phyloP scores from a whole-genome alignment of 1,140 invertebrate genomes.

The Monochamus saltuarius region DNA sequence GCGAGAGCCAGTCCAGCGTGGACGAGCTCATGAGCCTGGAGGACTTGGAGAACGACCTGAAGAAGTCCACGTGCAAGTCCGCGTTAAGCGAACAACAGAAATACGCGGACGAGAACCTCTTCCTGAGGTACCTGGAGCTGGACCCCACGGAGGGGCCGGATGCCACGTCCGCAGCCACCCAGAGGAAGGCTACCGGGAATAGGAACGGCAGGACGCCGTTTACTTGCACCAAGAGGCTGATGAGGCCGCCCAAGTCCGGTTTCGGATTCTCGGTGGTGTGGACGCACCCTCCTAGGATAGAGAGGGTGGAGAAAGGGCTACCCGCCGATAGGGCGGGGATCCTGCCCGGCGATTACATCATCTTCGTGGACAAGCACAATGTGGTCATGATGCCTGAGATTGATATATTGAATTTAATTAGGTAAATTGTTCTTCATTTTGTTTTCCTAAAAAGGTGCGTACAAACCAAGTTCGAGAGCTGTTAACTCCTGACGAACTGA shows the following conservation, averaged over 20 bases:
- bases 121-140: slow-evolving; percentile 75
- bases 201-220: slow-evolving; percentile 77
- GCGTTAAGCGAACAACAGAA: slow-evolving; percentile 60
- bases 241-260: slow-evolving; percentile 60
- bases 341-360: slow-evolving; percentile 79
- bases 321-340: slow-evolving; percentile 79
- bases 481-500: no score
- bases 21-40: slow-evolving; percentile 49
- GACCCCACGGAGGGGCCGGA: slow-evolving; percentile 66
- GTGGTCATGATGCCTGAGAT: slow-evolving; percentile 79
- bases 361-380: slow-evolving; percentile 82
- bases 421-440: slow-evolving; percentile 55
- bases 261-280: slow-evolving; percentile 90
- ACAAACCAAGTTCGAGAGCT: no score
- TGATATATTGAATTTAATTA: slow-evolving; percentile 78
- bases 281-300: slow-evolving; percentile 85
- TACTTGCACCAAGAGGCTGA: slow-evolving; percentile 71
- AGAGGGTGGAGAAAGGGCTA: slow-evolving; percentile 79
- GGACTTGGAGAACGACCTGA: slow-evolving; percentile 42
- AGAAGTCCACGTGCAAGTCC: slow-evolving; percentile 37
- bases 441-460: no score
- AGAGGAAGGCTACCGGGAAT: slow-evolving; percentile 53
- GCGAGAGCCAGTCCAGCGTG: slow-evolving; percentile 44
- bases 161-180: slow-evolving; percentile 55
- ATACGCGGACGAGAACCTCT: slow-evolving; percentile 70